phyloP scores from a whole-genome alignment of 2,888 invertebrate species.

The Nudaria mundana region DNA sequence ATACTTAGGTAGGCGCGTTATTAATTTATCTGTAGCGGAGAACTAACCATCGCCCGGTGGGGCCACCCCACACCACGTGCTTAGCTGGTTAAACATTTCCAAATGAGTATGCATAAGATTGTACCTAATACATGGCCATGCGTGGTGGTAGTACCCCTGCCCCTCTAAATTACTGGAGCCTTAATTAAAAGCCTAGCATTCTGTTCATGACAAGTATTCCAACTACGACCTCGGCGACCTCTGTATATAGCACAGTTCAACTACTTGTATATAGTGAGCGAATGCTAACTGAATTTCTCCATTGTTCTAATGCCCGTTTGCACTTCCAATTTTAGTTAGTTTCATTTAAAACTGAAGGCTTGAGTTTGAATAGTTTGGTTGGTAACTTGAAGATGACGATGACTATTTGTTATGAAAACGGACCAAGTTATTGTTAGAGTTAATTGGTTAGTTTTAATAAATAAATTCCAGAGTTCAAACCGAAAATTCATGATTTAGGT shows the following conservation, averaged over 20 bases:
- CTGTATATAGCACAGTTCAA: conserved; percentile 21
- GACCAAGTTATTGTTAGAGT: not conserved
- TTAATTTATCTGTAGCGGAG: conserved; percentile 79
- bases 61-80: conserved; percentile 41
- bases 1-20: conserved; percentile 64
- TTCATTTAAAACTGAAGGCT: conserved; percentile 22
- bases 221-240: conserved; percentile 53
- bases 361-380: conserved; percentile 3
- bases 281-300: conserved; percentile 54
- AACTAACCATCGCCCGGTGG: conserved; percentile 70
- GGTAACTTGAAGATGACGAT: conserved; percentile 3
- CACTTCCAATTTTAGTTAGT: conserved; percentile 29
- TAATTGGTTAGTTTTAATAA: not conserved
- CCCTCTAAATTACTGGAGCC: conserved; percentile 76
- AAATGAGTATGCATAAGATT: conserved; percentile 79
- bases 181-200: conserved; percentile 79
- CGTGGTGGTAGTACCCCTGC: conserved; percentile 52
- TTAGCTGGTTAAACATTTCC: conserved; percentile 75
- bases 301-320: conserved; percentile 34
- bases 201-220: conserved; percentile 78
- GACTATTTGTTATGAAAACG: conserved; percentile 4
- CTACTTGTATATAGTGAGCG: conserved; percentile 49
- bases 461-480: not conserved
- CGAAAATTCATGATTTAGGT: too few relatives aligned
- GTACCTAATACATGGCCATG: conserved; percentile 68